Percentiles rank a stretch among this genome's conserved stretches.
These are phyloP conservation scores for Plecotus auritus DNA, from an alignment of 2,113 vertebrate genomes.

Conservation along the genomic window DNA sequence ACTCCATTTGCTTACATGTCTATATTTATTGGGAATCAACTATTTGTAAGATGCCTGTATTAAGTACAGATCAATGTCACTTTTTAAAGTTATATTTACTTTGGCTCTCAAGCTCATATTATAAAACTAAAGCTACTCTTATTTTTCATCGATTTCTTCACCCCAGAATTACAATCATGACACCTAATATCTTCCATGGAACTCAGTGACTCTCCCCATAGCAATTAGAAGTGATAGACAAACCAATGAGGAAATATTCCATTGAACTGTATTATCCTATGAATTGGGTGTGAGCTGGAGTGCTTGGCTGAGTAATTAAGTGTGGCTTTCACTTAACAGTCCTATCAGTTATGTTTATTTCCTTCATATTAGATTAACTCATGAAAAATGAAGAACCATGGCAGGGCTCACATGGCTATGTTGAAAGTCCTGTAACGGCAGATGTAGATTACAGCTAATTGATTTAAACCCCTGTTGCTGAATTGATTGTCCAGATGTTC, in stretches of 20 bases:
- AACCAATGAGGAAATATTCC: background rate
- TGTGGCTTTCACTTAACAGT: conserved; percentile 43
- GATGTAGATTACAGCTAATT: background rate
- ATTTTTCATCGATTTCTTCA: background rate
- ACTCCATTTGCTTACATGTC: background rate
- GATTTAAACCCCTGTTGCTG: background rate
- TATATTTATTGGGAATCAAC: background rate
- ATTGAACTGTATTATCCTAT: conserved; percentile 3
- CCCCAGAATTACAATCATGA: background rate
- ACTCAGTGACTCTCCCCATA: background rate
- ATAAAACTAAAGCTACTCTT: background rate
- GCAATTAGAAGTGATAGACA: conserved; percentile 16
- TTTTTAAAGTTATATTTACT: background rate
- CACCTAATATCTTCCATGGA: background rate
- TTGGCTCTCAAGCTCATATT: background rate
- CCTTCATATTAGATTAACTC: conserved; percentile 23
- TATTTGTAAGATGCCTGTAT: background rate
- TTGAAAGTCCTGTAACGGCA: background rate
- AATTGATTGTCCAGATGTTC: conserved; percentile 29
- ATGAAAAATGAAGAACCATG: conserved; percentile 15
- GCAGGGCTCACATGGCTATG: background rate
- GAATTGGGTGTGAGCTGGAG: background rate
- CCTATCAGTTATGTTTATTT: conserved; percentile 44
- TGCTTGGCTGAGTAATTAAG: conserved; percentile 36
- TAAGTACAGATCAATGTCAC: background rate